Conservation (phyloP, 1,140 invertebrate species). For the Musca domestica region DNA sequence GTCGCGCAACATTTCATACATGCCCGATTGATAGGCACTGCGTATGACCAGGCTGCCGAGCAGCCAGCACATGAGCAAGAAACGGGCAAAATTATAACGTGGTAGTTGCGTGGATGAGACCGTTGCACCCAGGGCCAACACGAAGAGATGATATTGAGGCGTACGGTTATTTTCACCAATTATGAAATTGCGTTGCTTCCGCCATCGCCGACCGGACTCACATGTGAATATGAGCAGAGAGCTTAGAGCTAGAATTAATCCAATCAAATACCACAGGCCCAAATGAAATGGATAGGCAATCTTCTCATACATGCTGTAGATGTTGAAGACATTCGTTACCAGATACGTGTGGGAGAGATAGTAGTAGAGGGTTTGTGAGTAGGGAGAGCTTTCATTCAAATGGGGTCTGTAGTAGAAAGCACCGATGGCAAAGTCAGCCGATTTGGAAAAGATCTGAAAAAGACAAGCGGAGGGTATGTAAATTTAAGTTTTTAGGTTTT, state of each 20-base stretch:
- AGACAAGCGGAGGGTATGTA: neutral
- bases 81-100: conserved; percentile 22
- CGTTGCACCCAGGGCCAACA: neutral
- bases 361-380: conserved; percentile 43
- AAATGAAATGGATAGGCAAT: conserved; percentile 42
- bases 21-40: conserved; percentile 44
- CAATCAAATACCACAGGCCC: conserved; percentile 33
- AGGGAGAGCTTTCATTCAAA: conserved; percentile 31
- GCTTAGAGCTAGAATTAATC: conserved; percentile 28
- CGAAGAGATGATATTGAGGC: neutral
- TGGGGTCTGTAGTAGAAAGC: conserved; percentile 41
- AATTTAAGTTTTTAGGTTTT: no score
- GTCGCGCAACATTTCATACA: conserved; percentile 44
- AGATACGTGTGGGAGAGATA: conserved; percentile 47
- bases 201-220: conserved; percentile 7
- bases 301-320: conserved; percentile 45
- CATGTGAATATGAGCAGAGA: conserved; percentile 18
- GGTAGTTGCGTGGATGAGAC: conserved; percentile 27
- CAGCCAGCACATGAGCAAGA: conserved; percentile 37
- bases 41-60: conserved; percentile 33
- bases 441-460: conserved; percentile 23
- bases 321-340: conserved; percentile 40
- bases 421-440: conserved; percentile 39
- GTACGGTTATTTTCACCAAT: conserved; percentile 7
- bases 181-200: neutral